Base-by-base conservation (phyloP, 2,797 vertebrate species). In the Squalus acanthias region DNA sequence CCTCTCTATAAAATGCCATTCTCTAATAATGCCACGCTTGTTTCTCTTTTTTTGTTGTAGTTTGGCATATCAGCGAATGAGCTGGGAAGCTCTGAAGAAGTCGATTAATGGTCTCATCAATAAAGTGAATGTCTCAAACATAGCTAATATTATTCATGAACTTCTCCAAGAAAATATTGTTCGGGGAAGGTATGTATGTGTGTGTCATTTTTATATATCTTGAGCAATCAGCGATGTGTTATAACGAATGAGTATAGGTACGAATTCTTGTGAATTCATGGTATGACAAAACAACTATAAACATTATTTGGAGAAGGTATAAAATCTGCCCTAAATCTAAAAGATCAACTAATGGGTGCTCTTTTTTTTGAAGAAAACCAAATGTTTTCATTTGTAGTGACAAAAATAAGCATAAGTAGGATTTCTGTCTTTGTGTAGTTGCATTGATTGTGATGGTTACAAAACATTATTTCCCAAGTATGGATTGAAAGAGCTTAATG, bases 61-160 rank as follows among this genome's bases (percentile, higher is more conserved):
- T 97, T 98, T 99, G 97, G 99, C 99, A 1, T 99, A 99, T 97
- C 99, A 99, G 97, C 99, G 99, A 96, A 99, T 99, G 99, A 99
- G 99, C 97, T 99, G 99, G 99, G 99, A 99, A 97, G 99, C 99
- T 15, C 97, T 99, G 97, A 99, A 99, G 98, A 99, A 99, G 97
- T 99, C 99, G 0, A 99, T 99, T 97, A 99, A 99, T 20, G 99
- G 99, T 98, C 98, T 99, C 96, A 99, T 99, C 97, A 99, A 99
- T 97, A 99, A 99, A 98, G 99, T 99, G 95, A 99, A 99, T 0
- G 99, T 99, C 97, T 99, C 99, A 85, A 99, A 99, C 97, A 99
- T 99, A 88, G 98, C 97, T 96, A 98, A 98, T 97, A 99, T 99
- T 97, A 99, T 99, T 97, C 98, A 99, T 97, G 99, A 99, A 97